Percentiles rank a stretch among this genome's conserved stretches.
Evolutionary conservation across 2,888 invertebrate species (phyloP).

Genomic region (Spodoptera exigua): DNA sequence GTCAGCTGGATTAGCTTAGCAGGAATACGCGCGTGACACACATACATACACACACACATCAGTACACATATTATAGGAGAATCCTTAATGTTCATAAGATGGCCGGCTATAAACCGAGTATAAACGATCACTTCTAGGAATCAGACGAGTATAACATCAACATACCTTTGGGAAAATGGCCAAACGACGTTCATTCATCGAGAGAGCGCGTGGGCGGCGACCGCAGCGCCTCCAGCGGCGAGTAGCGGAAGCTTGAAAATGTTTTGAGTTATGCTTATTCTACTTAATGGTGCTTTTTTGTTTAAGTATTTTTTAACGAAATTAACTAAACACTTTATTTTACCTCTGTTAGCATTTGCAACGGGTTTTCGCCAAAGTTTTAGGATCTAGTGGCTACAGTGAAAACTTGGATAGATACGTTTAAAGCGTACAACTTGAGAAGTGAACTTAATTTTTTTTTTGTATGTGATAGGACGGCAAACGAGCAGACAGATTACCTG

Average conservation of each 20-base stretch:
- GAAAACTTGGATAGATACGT: too few relatives aligned
- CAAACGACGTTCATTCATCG: constrained; percentile 69
- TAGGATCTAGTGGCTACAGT: too few relatives aligned
- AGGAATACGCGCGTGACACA: constrained; percentile 37
- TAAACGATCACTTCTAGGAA: constrained; percentile 65
- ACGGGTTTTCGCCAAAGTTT: too few relatives aligned
- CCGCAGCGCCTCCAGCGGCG: constrained; percentile 76
- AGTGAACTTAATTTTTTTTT: too few relatives aligned
- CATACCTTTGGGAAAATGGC: constrained; percentile 60
- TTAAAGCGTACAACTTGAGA: too few relatives aligned
- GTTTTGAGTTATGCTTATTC: background rate
- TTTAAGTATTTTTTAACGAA: background rate
- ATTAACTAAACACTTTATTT: too few relatives aligned
- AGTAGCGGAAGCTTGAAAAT: constrained; percentile 76
- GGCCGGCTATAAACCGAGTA: constrained; percentile 48
- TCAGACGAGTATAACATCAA: constrained; percentile 49
- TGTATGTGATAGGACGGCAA: too few relatives aligned
- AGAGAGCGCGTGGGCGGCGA: constrained; percentile 60
- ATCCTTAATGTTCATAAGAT: constrained; percentile 50
- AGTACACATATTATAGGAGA: constrained; percentile 18
- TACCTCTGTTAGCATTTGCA: too few relatives aligned
- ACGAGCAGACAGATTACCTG: too few relatives aligned
- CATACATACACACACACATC: constrained; percentile 29
- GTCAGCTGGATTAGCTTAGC: constrained; percentile 44
- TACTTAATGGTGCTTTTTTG: background rate